Base-by-base conservation (phyloP, 2,888 invertebrate species). In the Leptarthrus brevirostris region DNA sequence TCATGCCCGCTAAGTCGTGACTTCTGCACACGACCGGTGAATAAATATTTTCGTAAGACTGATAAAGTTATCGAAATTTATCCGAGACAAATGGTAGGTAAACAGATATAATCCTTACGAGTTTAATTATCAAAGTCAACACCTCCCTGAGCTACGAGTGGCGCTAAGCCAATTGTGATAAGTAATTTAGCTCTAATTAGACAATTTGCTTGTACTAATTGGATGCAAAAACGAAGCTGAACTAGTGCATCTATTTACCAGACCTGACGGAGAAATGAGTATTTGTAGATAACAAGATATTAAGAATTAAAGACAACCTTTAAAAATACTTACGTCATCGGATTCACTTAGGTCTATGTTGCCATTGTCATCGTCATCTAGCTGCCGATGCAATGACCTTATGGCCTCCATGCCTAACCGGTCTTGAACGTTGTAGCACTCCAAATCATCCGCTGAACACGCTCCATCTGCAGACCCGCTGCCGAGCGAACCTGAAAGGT, bases 311-410 rank as follows among this genome's bases (percentile, higher is more conserved):
- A n/a, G n/a, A n/a, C n/a, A n/a, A n/a, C n/a, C n/a, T n/a, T n/a
- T n/a, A n/a, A n/a, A n/a, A n/a, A 2, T 72, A 87, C 92, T 89
- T 86, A 97, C 97, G 88, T 97, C 98, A 86, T 97, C 96, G 78
- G 98, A 98, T 89, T 99, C 98, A 78, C 94, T 92, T 77, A 97
- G 90, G 86, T 99, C 98, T 78, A 99, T 95, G 84, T 96, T 96
- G 76, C 98, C 98, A 86, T 98, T 96, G 79, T 94, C 94, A 87
- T 99, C 98, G 83, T 99, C 98, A 84, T 99, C 98, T 78, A 99
- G 89, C 84, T 97, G 96, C 77, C 92, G 89, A 87, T 99, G 98
- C 52, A 99, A 90, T 79, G 93, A 91, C 77, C 90, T 90, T 82
- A 99, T 97, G 74, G 98, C 97, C 84, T 97, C 97, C 82, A 96